Evolutionary conservation across 2,888 invertebrate species (phyloP), one percentile per base, ranked within the genome.

Genomic region (Volucella inflata): DNA sequence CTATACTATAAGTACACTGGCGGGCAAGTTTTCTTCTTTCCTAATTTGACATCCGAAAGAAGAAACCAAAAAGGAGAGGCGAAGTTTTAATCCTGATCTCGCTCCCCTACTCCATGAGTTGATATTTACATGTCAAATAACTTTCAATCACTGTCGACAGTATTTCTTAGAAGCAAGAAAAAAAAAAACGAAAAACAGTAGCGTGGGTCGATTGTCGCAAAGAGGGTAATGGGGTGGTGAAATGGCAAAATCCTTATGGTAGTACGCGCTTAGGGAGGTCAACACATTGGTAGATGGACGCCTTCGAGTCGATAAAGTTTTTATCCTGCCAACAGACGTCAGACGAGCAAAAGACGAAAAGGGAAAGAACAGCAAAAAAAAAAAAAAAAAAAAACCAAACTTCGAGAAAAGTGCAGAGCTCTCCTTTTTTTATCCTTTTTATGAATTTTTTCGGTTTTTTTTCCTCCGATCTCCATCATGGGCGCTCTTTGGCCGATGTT

Each of bases 401-500:
- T 40, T 16, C 48, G 36, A 65, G 74, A 55, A 80, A 76, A 85
- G 62, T 85, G 85, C 85, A 64, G 80, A 81, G 53, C 74, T 76
- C 75, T 77, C 59, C 65, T 74, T 78, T 64, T 87, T 72, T 83
- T 83, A 74, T 80, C 75, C 77, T 81, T 87, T 81, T 71, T 59
- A 71, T 55, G 55, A 53, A 77, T 65, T 71, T 60, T 80, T 74
- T 6, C 6, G 30, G 42, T 38, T 48, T 40, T 50, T 62, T 46
- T 67, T 72, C 6, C 57, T 21, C 40, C 53, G 17, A 50, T 48
- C 44, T 36, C 16, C 12, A 11, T 53, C 62, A 50, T n/a, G 36
- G 30, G 59, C n/a, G n/a, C 55, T 53, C 70, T 50, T 51, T 65
- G 71, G 59, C 84, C 80, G 88, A 89, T 90, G 90, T 91, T 91